A percentile compares a stretch with the other conserved stretches of the same genome.
Conservation (phyloP, 2,797 vertebrate genomes). For the Muscicapa comitata region DNA sequence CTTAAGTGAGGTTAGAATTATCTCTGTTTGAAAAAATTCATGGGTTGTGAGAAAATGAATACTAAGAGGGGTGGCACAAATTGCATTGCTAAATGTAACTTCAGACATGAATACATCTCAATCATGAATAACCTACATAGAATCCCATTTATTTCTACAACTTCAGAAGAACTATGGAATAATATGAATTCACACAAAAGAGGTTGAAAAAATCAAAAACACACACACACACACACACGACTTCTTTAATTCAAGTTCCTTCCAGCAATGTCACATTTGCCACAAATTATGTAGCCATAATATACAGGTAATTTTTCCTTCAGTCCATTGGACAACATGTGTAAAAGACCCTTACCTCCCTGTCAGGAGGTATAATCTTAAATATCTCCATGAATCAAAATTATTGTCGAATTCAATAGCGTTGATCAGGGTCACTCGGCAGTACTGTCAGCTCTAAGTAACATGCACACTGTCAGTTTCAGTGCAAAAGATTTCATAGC, state of each 20-base stretch:
- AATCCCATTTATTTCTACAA: not conserved
- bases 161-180: not conserved
- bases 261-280: not conserved
- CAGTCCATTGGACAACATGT: rapidly evolving
- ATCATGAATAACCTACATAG: not conserved
- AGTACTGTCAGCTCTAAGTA: not conserved
- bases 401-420: not conserved
- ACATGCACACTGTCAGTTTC: rapidly evolving
- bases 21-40: not conserved
- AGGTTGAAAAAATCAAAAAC: not conserved
- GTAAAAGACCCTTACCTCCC: not conserved
- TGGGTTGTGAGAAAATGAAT: not conserved
- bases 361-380: not conserved
- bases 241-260: not conserved
- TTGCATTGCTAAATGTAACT: not conserved
- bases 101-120: not conserved
- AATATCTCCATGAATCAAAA: not conserved
- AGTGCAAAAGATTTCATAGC: not conserved
- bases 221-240: rapidly evolving
- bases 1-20: not conserved
- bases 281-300: not conserved
- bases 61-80: not conserved
- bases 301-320: not conserved
- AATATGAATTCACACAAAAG: not conserved
- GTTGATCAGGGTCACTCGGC: not conserved